A percentile compares a stretch with the other conserved stretches of the same genome.
phyloP scores from a whole-genome alignment of 2,888 invertebrate species.

The Trileptium ribeirensis region DNA sequence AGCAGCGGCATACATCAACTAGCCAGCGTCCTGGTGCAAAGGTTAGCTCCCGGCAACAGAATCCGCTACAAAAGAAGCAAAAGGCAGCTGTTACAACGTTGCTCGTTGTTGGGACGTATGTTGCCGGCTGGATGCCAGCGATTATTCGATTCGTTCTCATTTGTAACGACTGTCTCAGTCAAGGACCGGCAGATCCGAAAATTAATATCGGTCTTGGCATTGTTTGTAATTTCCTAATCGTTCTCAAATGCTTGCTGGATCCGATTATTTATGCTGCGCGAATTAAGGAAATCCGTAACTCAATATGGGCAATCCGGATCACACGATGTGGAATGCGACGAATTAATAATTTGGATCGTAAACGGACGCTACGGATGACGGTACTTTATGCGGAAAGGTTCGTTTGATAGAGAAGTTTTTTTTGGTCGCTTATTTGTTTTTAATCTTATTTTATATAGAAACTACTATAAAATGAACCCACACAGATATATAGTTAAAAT shows the following conservation, averaged over 20 bases:
- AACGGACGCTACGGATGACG: not conserved
- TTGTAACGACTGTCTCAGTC: slow-evolving; percentile 57
- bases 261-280: slow-evolving; percentile 62
- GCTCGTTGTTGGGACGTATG: slow-evolving; percentile 60
- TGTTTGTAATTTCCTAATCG: slow-evolving; percentile 58
- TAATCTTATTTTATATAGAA: too few species aligned
- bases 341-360: not conserved
- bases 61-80: slow-evolving; percentile 41
- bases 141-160: slow-evolving; percentile 58
- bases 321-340: not conserved
- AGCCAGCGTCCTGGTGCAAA: not conserved
- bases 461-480: too few species aligned
- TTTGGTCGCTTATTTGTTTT: too few species aligned
- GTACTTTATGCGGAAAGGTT: not conserved
- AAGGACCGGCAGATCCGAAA: slow-evolving; percentile 23
- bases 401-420: too few species aligned
- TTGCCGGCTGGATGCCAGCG: slow-evolving; percentile 61
- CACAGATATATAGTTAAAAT: too few species aligned
- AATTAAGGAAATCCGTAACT: slow-evolving; percentile 59
- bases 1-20: not conserved
- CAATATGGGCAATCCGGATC: slow-evolving; percentile 32
- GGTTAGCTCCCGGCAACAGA: too few species aligned
- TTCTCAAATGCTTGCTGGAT: slow-evolving; percentile 61
- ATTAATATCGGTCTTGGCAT: slow-evolving; percentile 35
- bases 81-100: slow-evolving; percentile 62